These are phyloP conservation scores for Mobula birostris DNA, from an alignment of 2,113 vertebrate species.

Conservation along the genomic window DNA sequence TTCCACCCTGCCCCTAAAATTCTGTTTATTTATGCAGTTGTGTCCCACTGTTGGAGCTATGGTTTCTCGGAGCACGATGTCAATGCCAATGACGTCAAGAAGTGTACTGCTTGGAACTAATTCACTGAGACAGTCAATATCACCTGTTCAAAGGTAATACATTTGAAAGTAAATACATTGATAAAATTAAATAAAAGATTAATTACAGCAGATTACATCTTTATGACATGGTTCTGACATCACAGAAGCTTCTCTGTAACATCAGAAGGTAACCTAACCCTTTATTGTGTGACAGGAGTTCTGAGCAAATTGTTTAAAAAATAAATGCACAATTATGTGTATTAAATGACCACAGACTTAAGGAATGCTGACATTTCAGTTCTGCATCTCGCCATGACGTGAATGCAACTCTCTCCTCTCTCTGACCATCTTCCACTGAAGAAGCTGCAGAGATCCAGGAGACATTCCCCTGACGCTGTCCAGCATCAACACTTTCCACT, in stretches of 20 bases:
- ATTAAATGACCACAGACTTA: background rate
- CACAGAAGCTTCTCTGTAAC: constrained; percentile 13
- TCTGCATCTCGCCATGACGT: background rate
- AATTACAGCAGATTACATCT: background rate
- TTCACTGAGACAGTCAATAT: background rate
- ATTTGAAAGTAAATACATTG: background rate
- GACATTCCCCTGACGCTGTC: background rate
- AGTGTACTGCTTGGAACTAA: background rate
- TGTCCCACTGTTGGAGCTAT: background rate
- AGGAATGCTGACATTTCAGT: background rate
- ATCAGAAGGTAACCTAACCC: background rate
- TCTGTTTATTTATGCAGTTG: background rate
- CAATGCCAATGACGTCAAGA: background rate
- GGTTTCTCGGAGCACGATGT: background rate
- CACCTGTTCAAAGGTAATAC: background rate
- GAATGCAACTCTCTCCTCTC: background rate
- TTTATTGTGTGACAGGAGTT: background rate
- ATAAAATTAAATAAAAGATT: background rate
- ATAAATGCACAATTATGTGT: background rate
- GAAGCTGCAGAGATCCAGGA: background rate
- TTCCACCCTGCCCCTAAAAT: background rate
- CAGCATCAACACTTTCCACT: background rate
- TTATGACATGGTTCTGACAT: constrained; percentile 13
- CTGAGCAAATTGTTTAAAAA: background rate
- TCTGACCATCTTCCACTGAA: background rate